Conservation (phyloP, 2,888 invertebrate species). For the Limnephilus lunatus region DNA sequence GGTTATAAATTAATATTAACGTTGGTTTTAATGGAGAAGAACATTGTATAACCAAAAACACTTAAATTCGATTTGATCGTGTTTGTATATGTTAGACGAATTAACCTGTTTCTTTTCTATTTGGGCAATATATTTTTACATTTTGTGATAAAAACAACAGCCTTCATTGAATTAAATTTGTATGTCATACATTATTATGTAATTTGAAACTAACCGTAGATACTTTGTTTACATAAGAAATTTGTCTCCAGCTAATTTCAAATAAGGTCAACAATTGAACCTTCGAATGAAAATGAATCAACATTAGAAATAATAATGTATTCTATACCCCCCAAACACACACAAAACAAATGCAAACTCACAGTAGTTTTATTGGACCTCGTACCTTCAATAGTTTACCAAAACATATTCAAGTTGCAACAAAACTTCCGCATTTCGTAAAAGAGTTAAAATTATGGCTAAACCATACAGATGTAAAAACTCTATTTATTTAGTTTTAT, state of each 20-base stretch:
- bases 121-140: background rate
- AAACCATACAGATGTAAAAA: too few relatives aligned
- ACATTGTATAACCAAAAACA: background rate
- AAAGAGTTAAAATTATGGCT: too few relatives aligned
- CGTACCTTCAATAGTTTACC: too few relatives aligned
- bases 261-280: background rate
- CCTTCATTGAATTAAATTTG: background rate
- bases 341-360: too few relatives aligned
- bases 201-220: background rate
- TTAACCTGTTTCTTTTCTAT: slow-evolving; percentile 16
- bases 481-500: too few relatives aligned
- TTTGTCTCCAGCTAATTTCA: background rate
- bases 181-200: background rate
- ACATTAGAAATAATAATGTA: too few relatives aligned
- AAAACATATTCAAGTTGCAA: too few relatives aligned
- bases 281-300: background rate
- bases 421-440: too few relatives aligned
- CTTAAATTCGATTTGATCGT: background rate
- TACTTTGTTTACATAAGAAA: background rate
- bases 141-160: background rate
- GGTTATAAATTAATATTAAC: background rate
- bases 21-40: background rate
- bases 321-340: too few relatives aligned
- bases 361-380: too few relatives aligned
- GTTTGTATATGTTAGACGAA: slow-evolving; percentile 3